Evolutionary conservation across 1,140 invertebrate species (phyloP), one percentile per base, ranked within the genome.

Genomic region (Dryas iulia): DNA sequence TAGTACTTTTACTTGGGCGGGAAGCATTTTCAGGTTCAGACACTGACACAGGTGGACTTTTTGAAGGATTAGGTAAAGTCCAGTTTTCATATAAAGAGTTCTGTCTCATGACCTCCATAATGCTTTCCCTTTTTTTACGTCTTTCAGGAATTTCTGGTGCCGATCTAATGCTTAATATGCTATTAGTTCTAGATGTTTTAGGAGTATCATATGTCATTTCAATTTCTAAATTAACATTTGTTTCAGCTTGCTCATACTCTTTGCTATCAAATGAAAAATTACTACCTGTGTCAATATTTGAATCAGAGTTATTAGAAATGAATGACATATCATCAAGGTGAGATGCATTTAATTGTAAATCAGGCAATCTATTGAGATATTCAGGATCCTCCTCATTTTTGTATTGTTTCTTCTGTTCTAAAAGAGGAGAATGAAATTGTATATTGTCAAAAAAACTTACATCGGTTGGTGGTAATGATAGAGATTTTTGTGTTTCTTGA

Each of bases 361-460:
- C 77, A 58, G 79, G 78, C 12, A 79, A 26, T 35, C 79, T 79
- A 33, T 66, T 71, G 26, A 25, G 66, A 39, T 69, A 61, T 18
- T 33, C 18, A 57, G 54, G 39, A 7, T 75, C 70, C 39, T 52
- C 71, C 24, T 87, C 77, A 74, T 76, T 82, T 53, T 69, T 64
- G 56, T 56, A 26, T 56, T 76, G 75, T 59, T 73, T 80, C 52
- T 88, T 89, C 60, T 89, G 89, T 73, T 90, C 87, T 23, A 87
- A 57, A 18, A 88, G 68, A 14, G 89, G 89, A 21, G 87, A 90
- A 62, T 90, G 81, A 69, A 90, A 90, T 61, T 90, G 88, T 63
- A 90, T 88, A 59, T 89, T 90, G 47, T 90, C 86, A 80, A 90
- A 90, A 8, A 90, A 70, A 70, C 81, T 83, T 2, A 89, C 82